phyloP scores from a whole-genome alignment of 2,797 vertebrate genomes.

The Sebastes jordani region DNA sequence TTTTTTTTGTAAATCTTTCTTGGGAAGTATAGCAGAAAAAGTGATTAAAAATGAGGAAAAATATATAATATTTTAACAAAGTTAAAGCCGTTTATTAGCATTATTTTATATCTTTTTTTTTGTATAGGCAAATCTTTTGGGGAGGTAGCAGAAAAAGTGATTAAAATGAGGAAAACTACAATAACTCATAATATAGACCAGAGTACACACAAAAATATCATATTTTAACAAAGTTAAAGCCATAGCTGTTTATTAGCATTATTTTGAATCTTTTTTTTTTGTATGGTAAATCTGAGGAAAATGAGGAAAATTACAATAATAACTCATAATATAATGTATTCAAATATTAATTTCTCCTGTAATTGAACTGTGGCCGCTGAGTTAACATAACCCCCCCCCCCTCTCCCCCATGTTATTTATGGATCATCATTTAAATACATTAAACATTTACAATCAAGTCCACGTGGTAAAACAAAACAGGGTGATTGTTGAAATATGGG shows the following conservation, averaged over 20 bases:
- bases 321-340: neutral
- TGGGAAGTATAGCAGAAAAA: neutral
- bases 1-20: too few species aligned
- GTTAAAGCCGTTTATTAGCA: neutral
- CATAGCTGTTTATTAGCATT: neutral
- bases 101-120: neutral
- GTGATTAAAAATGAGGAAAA: neutral
- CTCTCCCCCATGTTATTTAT: conserved; percentile 12
- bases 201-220: neutral
- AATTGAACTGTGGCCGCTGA: neutral
- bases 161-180: too few species aligned
- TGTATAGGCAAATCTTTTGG: neutral
- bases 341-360: neutral
- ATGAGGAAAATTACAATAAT: neutral
- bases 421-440: conserved; percentile 41
- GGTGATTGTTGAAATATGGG: conserved; percentile 18
- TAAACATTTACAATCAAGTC: conserved; percentile 25
- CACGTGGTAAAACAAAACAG: conserved; percentile 36
- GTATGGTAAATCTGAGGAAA: neutral
- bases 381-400: neutral
- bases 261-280: neutral
- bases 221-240: neutral
- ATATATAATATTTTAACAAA: neutral
- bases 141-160: neutral
- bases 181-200: neutral